Percentiles rank a stretch among this genome's conserved stretches.
These are phyloP conservation scores for Romanogobio albipinnatus DNA, from an alignment of 2,113 vertebrate species.

Conservation along the genomic window DNA sequence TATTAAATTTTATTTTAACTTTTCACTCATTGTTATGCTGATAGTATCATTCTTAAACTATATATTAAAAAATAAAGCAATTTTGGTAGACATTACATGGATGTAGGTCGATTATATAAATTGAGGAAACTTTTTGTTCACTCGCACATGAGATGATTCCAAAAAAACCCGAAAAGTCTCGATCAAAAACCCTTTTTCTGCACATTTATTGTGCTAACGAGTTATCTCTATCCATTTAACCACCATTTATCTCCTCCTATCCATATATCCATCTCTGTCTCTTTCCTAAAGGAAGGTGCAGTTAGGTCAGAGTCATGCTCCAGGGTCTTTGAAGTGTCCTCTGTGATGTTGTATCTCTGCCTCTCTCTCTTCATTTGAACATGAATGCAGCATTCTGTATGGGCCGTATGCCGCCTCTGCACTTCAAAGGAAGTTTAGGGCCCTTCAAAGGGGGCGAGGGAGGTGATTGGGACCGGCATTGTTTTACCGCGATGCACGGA, in stretches of 20 bases:
- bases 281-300: constrained; percentile 56
- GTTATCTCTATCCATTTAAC: constrained; percentile 39
- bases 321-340: constrained; percentile 55
- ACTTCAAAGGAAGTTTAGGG: constrained; percentile 74
- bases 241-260: constrained; percentile 42
- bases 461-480: constrained; percentile 52
- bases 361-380: constrained; percentile 77
- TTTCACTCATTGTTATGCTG: not conserved
- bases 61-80: too few species aligned
- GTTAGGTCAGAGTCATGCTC: constrained; percentile 49
- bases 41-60: not conserved
- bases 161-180: not conserved
- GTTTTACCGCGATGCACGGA: constrained; percentile 63
- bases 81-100: not conserved
- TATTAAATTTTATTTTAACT: not conserved
- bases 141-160: not conserved
- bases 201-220: constrained; percentile 47
- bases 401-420: constrained; percentile 65
- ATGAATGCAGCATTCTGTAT: constrained; percentile 74
- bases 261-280: constrained; percentile 38
- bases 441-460: constrained; percentile 73
- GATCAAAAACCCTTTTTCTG: not conserved
- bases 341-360: constrained; percentile 68
- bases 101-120: too few species aligned
- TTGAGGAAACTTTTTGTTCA: too few species aligned